Evolutionary conservation across 2,113 vertebrate species (phyloP), one percentile per base, ranked within the genome.

Genomic region (Psammodynastes pulverulentus): DNA sequence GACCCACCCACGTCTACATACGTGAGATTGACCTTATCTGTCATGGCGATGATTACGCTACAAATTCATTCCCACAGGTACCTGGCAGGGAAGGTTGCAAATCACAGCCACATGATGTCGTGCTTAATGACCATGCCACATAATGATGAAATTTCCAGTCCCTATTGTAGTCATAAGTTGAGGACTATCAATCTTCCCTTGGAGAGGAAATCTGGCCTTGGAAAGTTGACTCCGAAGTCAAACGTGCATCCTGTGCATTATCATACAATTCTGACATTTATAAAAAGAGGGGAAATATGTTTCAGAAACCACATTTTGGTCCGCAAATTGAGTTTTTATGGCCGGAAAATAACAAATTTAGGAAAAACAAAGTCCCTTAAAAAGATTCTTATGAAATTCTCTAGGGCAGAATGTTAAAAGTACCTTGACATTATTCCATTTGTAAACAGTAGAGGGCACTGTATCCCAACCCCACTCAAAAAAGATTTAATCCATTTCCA

Each of bases 381-480:
- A 39, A 39, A 39, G 2, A 2, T 79, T 79, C n/a, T 19, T 3
- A 43, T 21, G 6, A 79, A 43, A 39, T 79, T 43, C 34, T 79
- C 17, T 21, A 15, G 46, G 26, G 48, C 7, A 39, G 46, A 2
- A 52, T 21, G 10, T 53, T 19, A 24, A 23, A 72, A 24, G 15
- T 3, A 34, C 39, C 13, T 52, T 84, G 39, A 39, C 19, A 9
- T 87, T 39, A 34, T 53, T 51, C 87, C 2, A 0, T 54, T 43
- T 79, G 49, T 51, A 15, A 88, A 90, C 96, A 94, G 94, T 92
- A 96, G 96, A 72, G 92, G 96, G 96, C 2, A 88, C 92, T 62
- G 87, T 43, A 15, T 13, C 90, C 94, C 92, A 96, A 92, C 95
- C 43, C 67, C 90, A 34, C 7, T n/a, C 12, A 4, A 13, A 91